Evolutionary conservation across 2,113 vertebrate species (phyloP).

Genomic region (Vidua macroura): DNA sequence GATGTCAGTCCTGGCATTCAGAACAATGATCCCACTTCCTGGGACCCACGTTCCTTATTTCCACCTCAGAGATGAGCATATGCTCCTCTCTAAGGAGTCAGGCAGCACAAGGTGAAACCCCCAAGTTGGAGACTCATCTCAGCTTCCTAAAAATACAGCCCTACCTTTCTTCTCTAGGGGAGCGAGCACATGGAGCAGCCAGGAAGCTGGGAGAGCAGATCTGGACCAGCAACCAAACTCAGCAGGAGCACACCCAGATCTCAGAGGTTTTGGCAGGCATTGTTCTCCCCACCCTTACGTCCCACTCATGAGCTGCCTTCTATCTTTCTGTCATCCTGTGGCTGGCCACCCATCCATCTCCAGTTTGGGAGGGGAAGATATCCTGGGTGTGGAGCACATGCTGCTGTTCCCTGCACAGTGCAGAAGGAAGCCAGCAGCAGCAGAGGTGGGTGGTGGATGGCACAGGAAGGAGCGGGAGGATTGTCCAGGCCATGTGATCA

Average conservation of each 20-base stretch:
- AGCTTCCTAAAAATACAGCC: not conserved
- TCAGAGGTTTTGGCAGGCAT: not conserved
- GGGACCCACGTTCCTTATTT: not conserved
- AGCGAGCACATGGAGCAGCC: rapidly evolving
- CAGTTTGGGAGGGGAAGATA: not conserved
- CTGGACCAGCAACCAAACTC: not conserved
- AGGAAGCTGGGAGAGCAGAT: not conserved
- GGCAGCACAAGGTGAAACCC: not conserved
- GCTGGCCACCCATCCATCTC: not conserved
- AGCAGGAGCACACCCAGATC: not conserved
- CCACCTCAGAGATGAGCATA: not conserved
- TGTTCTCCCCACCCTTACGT: not conserved
- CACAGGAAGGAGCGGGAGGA: not conserved
- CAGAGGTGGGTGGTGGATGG: not conserved
- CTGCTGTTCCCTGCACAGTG: not conserved
- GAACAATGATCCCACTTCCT: not conserved
- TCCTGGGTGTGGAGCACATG: not conserved
- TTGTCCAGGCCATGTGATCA: not conserved
- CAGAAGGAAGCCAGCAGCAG: not conserved
- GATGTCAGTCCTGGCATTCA: not conserved
- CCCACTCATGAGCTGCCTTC: not conserved
- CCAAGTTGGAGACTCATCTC: not conserved
- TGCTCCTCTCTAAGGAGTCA: not conserved
- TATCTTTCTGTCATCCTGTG: not conserved
- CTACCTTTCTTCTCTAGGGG: not conserved